Evolutionary conservation across 2,888 invertebrate species (phyloP), one percentile per base, ranked within the genome.

Genomic region (Hydropsyche betteni): DNA sequence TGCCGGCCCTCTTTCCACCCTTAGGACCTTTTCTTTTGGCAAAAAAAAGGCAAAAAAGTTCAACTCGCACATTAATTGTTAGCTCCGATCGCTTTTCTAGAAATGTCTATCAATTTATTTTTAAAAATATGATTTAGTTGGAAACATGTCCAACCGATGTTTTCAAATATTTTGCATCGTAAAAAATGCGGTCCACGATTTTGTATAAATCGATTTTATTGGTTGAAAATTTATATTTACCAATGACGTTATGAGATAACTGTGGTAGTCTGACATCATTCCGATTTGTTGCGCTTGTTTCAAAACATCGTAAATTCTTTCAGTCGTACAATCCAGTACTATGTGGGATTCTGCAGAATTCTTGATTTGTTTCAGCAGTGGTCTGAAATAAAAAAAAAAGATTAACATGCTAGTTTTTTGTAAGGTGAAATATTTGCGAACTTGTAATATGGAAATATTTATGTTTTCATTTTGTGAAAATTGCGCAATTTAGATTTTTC

Each of bases 201-300:
- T 68, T 50, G 12, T 75, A 34, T 61, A 53, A 61, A 61, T 51
- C n/a, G n/a, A 51, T 55, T 55, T 55, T 12, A 55, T 55, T 12
- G 5, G 4, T 75, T 79, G 36, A 80, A 80, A 75, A 80, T 2
- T 24, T 24, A 24, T 77, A 84, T 89, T 90, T 87, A 95, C 95
- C 88, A 98, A 85, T 3, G 96, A 95, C 0, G 97, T 97, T 80
- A 97, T 93, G 81, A 98, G 90, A 83, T 96, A 98, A 85, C 96
- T 96, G 85, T 97, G 96, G 83, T 96, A 94, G 83, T 96, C 95
- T 80, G 96, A 96, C 94, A 98, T 96, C 95, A 98, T 95, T 79
- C 97, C 97, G 80, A 98, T 94, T 87, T 97, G 96, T 85, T 97
- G 95, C 8, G 97, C 97, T 85, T 97, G 96, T 82, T 96, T 96